Conservation (phyloP, 1,140 invertebrate species). For the Scaptodrosophila lebanonensis region DNA sequence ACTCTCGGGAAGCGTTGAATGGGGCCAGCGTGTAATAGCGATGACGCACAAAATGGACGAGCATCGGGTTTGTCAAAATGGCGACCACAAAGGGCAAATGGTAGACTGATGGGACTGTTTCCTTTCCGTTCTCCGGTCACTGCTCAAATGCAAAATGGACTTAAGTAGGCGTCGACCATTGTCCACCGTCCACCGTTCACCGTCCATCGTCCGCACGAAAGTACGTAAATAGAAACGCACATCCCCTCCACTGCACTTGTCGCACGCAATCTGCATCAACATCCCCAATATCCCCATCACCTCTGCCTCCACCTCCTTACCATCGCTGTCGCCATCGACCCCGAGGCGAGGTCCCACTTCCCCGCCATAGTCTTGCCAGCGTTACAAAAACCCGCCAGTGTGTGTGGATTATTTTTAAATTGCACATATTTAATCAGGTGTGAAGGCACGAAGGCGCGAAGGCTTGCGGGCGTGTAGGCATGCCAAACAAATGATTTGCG, state of each 20-base stretch:
- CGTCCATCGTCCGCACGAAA: background rate
- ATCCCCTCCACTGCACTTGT: constrained; percentile 44
- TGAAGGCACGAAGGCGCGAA: constrained; percentile 6
- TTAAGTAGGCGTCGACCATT: too few species aligned
- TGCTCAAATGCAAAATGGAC: too few species aligned
- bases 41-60: background rate
- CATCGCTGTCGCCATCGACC: background rate
- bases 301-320: too few species aligned
- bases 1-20: background rate
- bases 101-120: too few species aligned
- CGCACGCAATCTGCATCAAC: constrained; percentile 34
- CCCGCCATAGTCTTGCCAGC: too few species aligned
- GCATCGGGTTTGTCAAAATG: background rate
- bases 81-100: too few species aligned
- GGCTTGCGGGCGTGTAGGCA: constrained; percentile 22
- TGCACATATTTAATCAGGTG: constrained; percentile 63
- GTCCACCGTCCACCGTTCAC: too few species aligned
- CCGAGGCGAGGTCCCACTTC: too few species aligned
- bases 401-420: constrained; percentile 57
- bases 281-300: background rate
- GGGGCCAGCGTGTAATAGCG: too few species aligned
- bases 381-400: constrained; percentile 6
- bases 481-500: background rate
- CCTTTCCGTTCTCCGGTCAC: too few species aligned
- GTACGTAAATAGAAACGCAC: constrained; percentile 43